These are phyloP conservation scores for Phylloscopus trochiloides DNA, from an alignment of 2,113 vertebrate genomes.

Conservation along the genomic window DNA sequence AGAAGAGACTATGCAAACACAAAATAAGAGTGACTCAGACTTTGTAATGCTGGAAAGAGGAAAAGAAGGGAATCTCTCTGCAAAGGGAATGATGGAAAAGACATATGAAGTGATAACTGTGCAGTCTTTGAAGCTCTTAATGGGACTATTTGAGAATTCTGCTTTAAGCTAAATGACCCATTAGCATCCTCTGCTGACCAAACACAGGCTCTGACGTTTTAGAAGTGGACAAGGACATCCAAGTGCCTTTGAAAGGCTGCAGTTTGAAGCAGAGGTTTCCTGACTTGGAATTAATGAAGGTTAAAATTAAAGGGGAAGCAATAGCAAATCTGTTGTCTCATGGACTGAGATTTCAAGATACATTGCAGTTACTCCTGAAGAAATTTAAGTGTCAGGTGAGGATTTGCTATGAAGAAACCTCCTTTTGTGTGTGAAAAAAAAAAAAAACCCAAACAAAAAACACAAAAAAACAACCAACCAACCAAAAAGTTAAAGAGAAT, in stretches of 20 bases:
- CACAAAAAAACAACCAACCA: no score
- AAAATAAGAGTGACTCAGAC: neutral
- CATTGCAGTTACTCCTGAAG: neutral
- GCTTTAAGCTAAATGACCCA: neutral
- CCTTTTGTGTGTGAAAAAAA: neutral
- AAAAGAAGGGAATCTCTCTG: neutral
- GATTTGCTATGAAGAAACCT: neutral
- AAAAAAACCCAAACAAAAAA: neutral
- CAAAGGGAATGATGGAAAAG: neutral
- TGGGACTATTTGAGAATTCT: neutral
- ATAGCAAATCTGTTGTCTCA: neutral
- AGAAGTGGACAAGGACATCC: neutral
- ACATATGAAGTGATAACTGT: neutral
- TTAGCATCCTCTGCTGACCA: constrained; percentile 44
- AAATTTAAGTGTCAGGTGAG: neutral
- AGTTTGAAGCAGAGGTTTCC: neutral
- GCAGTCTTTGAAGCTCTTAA: neutral
- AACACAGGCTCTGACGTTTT: neutral
- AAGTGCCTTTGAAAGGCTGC: neutral
- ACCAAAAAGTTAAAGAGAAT: neutral
- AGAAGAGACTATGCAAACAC: neutral
- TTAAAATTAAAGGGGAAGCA: neutral
- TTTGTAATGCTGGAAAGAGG: neutral
- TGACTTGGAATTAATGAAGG: neutral
- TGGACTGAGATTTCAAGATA: neutral